Conservation (phyloP, 1,140 invertebrate genomes). For the Anastrepha ludens region DNA sequence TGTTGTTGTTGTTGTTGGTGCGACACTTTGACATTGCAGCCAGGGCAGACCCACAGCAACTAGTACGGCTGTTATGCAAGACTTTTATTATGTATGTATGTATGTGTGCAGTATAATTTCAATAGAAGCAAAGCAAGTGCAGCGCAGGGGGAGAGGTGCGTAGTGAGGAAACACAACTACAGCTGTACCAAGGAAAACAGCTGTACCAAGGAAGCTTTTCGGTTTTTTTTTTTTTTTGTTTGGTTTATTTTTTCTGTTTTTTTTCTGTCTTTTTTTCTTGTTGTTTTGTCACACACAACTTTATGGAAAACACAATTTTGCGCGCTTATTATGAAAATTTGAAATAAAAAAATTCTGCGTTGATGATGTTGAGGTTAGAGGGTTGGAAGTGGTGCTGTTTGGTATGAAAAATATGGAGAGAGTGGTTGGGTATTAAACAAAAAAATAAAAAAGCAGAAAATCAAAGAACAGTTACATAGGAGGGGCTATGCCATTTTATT, state of each 20-base stretch:
- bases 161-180: no score
- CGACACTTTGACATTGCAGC: slow-evolving; percentile 1
- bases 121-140: neutral
- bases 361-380: neutral
- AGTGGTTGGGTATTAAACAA: no score
- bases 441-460: no score
- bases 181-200: neutral
- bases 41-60: neutral
- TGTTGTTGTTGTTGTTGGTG: neutral
- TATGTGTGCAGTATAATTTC: neutral
- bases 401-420: no score
- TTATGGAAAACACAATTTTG: neutral
- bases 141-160: neutral
- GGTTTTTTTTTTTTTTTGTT: neutral
- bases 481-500: no score
- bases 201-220: neutral
- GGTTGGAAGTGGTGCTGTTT: no score
- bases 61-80: no score
- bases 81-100: neutral
- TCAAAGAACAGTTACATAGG: no score
- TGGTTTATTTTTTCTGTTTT: no score
- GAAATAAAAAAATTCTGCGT: neutral
- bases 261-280: no score
- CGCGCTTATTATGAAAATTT: slow-evolving; percentile 5
- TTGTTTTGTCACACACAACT: neutral